phyloP scores from a whole-genome alignment of 2,113 vertebrate genomes.

The Trematocara marginatum region DNA sequence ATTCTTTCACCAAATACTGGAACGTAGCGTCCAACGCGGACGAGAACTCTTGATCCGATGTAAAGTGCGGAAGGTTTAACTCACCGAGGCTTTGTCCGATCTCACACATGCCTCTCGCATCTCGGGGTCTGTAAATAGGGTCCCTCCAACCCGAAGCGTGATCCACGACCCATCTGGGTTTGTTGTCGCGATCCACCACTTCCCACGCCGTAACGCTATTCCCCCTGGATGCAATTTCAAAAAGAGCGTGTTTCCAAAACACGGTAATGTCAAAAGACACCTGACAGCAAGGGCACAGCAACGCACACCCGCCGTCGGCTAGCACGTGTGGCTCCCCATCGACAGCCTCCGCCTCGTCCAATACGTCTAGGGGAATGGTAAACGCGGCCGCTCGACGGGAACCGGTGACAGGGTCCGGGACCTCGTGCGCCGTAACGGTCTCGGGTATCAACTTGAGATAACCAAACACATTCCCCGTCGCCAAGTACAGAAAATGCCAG shows the following conservation, averaged over 20 bases:
- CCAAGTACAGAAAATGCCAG: not conserved
- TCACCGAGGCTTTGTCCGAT: not conserved
- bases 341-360: not conserved
- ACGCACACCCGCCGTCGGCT: too few species aligned
- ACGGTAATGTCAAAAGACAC: not conserved
- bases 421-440: fast-evolving
- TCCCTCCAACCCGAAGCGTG: not conserved
- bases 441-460: not conserved
- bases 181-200: not conserved
- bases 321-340: not conserved
- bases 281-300: not conserved
- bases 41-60: not conserved
- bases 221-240: not conserved
- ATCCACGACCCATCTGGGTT: not conserved
- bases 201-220: too few species aligned
- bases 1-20: not conserved
- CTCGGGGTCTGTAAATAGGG: not conserved
- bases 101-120: not conserved
- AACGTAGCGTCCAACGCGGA: not conserved
- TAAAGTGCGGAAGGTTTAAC: not conserved
- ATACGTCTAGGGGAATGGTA: not conserved
- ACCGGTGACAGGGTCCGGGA: not conserved
- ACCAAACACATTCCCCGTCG: not conserved
- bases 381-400: not conserved
- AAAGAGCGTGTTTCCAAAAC: not conserved